A percentile compares a stretch with the other conserved stretches of the same genome.
These are phyloP conservation scores for Halictus quadricinctus DNA, from an alignment of 2,888 invertebrate species.

Conservation along the genomic window DNA sequence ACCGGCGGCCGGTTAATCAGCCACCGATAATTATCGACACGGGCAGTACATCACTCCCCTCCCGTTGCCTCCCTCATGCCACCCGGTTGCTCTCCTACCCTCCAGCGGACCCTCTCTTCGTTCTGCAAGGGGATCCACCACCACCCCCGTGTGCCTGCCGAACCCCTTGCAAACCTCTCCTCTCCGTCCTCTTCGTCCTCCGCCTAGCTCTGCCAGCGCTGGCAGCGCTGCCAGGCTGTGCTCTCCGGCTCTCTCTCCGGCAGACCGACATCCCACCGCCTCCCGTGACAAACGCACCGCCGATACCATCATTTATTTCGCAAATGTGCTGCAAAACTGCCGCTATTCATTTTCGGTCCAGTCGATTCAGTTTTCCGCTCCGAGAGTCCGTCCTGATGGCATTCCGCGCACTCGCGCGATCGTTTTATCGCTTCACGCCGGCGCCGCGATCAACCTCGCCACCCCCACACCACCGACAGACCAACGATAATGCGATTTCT, in stretches of 20 bases:
- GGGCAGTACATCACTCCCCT: constrained; percentile 81
- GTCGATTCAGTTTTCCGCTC: constrained; percentile 81
- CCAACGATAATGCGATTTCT: constrained; percentile 72
- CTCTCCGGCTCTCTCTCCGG: constrained; percentile 48
- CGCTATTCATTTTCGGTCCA: constrained; percentile 82
- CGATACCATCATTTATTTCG: constrained; percentile 83
- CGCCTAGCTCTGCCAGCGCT: background rate
- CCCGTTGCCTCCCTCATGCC: constrained; percentile 52
- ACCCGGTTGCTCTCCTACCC: constrained; percentile 59
- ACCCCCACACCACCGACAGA: background rate
- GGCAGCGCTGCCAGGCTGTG: constrained; percentile 2
- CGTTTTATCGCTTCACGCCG: constrained; percentile 64
- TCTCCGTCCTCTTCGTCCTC: constrained; percentile 18
- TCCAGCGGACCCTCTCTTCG: constrained; percentile 42
- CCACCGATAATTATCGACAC: constrained; percentile 83
- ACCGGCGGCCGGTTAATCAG: constrained; percentile 82
- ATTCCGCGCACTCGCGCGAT: constrained; percentile 56
- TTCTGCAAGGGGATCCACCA: constrained; percentile 55
- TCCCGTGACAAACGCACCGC: constrained; percentile 81
- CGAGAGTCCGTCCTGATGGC: constrained; percentile 72
- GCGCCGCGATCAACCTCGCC: constrained; percentile 6
- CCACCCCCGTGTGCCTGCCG: constrained; percentile 49
- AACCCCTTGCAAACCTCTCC: constrained; percentile 53
- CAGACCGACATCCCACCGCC: constrained; percentile 67
- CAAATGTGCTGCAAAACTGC: constrained; percentile 82